Evolutionary conservation across 2,797 vertebrate species (phyloP), one percentile per base, ranked within the genome.

Genomic region (Harpagifer antarcticus): DNA sequence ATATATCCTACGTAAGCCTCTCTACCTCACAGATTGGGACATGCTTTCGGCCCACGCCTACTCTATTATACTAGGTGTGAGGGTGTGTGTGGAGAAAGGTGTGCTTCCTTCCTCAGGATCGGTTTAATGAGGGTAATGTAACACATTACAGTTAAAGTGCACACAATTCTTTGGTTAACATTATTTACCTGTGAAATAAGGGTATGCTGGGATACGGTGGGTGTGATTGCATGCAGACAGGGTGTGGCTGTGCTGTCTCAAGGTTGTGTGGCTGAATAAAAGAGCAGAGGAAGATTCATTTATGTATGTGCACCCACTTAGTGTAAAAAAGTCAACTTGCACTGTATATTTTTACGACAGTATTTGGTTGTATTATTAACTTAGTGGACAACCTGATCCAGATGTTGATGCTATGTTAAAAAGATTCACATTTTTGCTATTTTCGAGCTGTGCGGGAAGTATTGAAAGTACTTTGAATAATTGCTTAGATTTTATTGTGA

Each of bases 221-320:
- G 64, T 76, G 74, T 60, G 52, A 61, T 12, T 48, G 50, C 11
- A 43, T 56, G 15, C 61, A 74, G 63, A 52, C 58, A 60, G 77
- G 85, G 89, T 83, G 89, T 86, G 82, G 67, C 15, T 49, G 9
- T 0, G 27, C 16, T 74, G 67, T 71, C 15, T 57, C 0, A 47
- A 40, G 10, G 52, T 53, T 59, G 62, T 70, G 64, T 75, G 53
- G 20, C 61, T 69, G 1, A 67, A 61, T 64, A 2, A 76, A 61
- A 63, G 31, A n/a, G n/a, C 12, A 27, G 9, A 65, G 11, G 20
- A 42, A 5, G n/a, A 4, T 16, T 43, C 62, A 23, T 43, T 70
- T 40, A 27, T 27, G 11, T 56, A 56, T 5, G 8, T 37, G 33
- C 10, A 58, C 16, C 50, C 59, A 52, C 4, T 31, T 45, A 17